phyloP scores from a whole-genome alignment of 2,888 invertebrate genomes.

The Trichopria drosophilae region DNA sequence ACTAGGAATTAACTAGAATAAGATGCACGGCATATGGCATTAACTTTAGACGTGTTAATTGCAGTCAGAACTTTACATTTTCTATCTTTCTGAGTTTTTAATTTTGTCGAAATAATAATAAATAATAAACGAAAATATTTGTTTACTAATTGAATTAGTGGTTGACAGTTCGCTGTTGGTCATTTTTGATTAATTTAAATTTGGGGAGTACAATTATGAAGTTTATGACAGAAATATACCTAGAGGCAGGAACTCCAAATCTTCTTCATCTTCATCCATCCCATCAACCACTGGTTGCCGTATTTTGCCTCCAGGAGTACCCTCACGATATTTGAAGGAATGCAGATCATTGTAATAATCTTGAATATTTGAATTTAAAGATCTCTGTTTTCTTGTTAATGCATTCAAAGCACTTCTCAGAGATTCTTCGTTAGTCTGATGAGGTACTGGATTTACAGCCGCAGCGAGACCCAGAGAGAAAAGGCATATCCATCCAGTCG shows the following conservation, averaged over 20 bases:
- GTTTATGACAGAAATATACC: slow-evolving; percentile 34
- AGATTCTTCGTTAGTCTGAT: slow-evolving; percentile 53
- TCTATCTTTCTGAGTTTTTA: too few species aligned
- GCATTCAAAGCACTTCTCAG: slow-evolving; percentile 59
- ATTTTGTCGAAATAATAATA: too few species aligned
- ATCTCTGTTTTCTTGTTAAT: slow-evolving; percentile 58
- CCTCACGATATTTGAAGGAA: slow-evolving; percentile 46
- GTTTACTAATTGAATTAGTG: too few species aligned
- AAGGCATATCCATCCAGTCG: slow-evolving; percentile 35
- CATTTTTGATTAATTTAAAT: too few species aligned
- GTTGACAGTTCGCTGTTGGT: too few species aligned
- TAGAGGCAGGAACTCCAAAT: slow-evolving; percentile 45
- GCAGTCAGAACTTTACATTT: too few species aligned
- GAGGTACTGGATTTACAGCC: slow-evolving; percentile 38
- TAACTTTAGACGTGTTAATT: too few species aligned
- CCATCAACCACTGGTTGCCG: slow-evolving; percentile 37
- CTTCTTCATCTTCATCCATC: slow-evolving; percentile 38
- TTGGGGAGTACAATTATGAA: neutral
- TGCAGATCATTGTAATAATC: slow-evolving; percentile 48
- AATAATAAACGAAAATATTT: too few species aligned
- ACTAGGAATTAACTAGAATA: too few species aligned
- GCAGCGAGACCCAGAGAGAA: slow-evolving; percentile 35
- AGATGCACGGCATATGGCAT: too few species aligned
- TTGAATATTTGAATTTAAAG: slow-evolving; percentile 42
- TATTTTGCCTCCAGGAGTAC: slow-evolving; percentile 9